A percentile compares a stretch with the other conserved stretches of the same genome.
Evolutionary conservation across 2,888 invertebrate species (phyloP).

Genomic region (Glyphotaelius pellucidus): DNA sequence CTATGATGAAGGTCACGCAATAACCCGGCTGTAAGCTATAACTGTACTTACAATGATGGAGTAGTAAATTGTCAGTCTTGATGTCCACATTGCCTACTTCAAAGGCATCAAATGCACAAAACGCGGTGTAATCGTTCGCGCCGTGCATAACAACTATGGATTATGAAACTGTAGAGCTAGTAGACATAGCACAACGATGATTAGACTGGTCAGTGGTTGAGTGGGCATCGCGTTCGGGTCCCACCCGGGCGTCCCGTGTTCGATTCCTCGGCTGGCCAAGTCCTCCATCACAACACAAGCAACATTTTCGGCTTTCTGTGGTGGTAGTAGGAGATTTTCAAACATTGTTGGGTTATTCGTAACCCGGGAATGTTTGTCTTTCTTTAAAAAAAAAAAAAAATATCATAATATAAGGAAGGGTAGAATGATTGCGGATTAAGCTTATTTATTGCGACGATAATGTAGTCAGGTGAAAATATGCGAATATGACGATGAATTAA

Average conservation of each 20-base stretch:
- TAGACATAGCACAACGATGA: background rate
- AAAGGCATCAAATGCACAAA: slow-evolving; percentile 13
- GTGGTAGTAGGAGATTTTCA: no score
- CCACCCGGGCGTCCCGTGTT: no score
- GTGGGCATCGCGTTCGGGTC: no score
- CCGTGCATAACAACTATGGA: background rate
- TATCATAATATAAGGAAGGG: background rate
- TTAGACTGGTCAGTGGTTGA: no score
- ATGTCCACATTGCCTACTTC: slow-evolving; percentile 3
- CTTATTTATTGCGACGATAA: background rate
- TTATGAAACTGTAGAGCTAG: background rate
- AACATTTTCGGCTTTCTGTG: no score
- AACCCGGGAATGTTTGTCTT: no score
- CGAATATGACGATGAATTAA: background rate
- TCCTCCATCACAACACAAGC: no score
- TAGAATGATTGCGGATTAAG: background rate
- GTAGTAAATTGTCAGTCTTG: background rate
- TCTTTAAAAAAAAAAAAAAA: no score
- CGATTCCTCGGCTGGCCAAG: no score
- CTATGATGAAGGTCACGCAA: background rate
- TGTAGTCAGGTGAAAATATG: background rate
- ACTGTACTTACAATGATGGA: background rate
- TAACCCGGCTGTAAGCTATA: background rate
- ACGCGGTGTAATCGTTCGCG: slow-evolving; percentile 17
- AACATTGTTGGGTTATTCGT: no score